A percentile compares a stretch with the other conserved stretches of the same genome.
phyloP scores from a whole-genome alignment of 2,113 vertebrate genomes.

The Hypomesus transpacificus region DNA sequence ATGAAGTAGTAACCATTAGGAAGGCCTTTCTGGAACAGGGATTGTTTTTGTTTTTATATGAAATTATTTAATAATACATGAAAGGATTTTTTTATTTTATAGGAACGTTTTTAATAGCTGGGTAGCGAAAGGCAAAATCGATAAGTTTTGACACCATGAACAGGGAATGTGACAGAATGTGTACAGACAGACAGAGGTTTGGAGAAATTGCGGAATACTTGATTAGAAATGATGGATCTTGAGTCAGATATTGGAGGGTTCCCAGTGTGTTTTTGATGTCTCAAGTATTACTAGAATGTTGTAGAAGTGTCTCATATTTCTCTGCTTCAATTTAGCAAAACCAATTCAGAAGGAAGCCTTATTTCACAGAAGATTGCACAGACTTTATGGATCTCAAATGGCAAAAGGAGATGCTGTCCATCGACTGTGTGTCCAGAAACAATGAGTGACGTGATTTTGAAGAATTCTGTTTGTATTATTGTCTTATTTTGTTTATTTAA shows the following conservation, averaged over 20 bases:
- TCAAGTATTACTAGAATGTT: constrained; percentile 26
- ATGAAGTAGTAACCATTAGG: constrained; percentile 30
- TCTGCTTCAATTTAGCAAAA: background rate
- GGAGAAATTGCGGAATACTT: background rate
- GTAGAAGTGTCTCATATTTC: constrained; percentile 20
- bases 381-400: constrained; percentile 25
- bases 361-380: constrained; percentile 51
- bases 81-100: constrained; percentile 57
- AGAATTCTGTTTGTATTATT: background rate
- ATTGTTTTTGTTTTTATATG: constrained; percentile 66
- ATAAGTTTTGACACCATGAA: background rate
- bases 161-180: constrained; percentile 42
- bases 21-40: constrained; percentile 32
- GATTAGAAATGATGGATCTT: constrained; percentile 18
- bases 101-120: constrained; percentile 47
- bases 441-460: background rate
- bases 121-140: constrained; percentile 24
- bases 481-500: constrained; percentile 23
- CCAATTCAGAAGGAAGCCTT: constrained; percentile 55
- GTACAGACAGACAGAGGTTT: constrained; percentile 17
- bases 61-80: constrained; percentile 69
- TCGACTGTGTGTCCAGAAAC: constrained; percentile 22
- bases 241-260: constrained; percentile 10
- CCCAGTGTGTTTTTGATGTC: constrained; percentile 7
- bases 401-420: constrained; percentile 30